Evolutionary conservation across 2,888 invertebrate genomes (phyloP).

Genomic region (Hemicrepidius hirtus): DNA sequence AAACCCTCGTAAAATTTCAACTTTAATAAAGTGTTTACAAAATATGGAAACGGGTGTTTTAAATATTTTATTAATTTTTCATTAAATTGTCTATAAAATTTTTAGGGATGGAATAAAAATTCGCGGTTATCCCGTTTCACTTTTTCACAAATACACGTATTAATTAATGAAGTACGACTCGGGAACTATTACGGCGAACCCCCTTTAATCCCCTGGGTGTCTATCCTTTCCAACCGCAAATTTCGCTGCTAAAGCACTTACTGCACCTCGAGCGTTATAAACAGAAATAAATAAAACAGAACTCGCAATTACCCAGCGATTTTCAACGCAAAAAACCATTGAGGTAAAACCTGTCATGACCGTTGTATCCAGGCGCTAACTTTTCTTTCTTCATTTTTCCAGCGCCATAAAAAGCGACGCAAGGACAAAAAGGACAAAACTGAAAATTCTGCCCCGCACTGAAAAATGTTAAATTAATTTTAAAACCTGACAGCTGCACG

Average conservation of each 20-base stretch:
- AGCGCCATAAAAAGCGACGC: neutral
- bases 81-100: neutral
- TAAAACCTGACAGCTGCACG: constrained; percentile 44
- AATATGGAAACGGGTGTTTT: too few relatives aligned
- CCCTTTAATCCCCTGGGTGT: constrained; percentile 35
- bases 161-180: constrained; percentile 40
- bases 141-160: constrained; percentile 37
- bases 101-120: neutral
- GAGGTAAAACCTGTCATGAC: constrained; percentile 1
- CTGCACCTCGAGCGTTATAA: constrained; percentile 13
- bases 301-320: constrained; percentile 2
- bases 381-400: neutral
- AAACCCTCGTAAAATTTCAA: too few relatives aligned
- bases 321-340: neutral
- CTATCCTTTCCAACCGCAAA: constrained; percentile 31
- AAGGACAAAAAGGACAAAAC: constrained; percentile 4
- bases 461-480: constrained; percentile 43
- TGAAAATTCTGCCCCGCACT: neutral
- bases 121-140: neutral
- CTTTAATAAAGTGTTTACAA: too few relatives aligned
- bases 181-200: constrained; percentile 40
- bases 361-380: neutral
- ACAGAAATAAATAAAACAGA: constrained; percentile 13
- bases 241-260: constrained; percentile 32
- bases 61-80: neutral